phyloP scores from a whole-genome alignment of 2,797 vertebrate species.

The Galagoides demidoff region DNA sequence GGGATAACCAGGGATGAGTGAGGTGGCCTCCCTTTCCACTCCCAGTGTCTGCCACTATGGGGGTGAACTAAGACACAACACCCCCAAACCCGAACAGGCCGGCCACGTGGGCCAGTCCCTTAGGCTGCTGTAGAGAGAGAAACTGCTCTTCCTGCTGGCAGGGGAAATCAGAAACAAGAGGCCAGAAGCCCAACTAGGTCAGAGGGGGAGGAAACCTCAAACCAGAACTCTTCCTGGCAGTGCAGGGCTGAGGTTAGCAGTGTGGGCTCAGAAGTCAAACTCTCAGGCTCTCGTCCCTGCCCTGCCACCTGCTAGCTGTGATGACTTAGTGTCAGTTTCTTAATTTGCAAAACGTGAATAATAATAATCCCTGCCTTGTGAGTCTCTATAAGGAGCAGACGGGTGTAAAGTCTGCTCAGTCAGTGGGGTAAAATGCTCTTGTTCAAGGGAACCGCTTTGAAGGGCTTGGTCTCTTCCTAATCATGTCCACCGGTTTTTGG shows the following conservation, averaged over 20 bases:
- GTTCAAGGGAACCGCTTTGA: neutral
- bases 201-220: conserved; percentile 46
- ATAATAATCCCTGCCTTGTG: neutral
- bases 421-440: neutral
- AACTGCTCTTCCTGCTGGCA: neutral
- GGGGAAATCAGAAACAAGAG: neutral
- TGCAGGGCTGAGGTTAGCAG: neutral
- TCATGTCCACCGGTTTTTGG: neutral
- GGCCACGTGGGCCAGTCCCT: too few species aligned
- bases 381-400: neutral
- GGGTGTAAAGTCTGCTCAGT: neutral
- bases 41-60: neutral
- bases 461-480: neutral
- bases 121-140: neutral
- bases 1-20: neutral
- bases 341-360: neutral
- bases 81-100: neutral
- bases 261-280: neutral
- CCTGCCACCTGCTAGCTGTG: neutral
- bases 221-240: conserved; percentile 58
- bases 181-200: conserved; percentile 32
- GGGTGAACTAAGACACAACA: neutral
- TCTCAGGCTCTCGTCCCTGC: rapidly evolving
- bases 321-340: neutral
- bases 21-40: neutral